Conservation (phyloP, 1,140 invertebrate genomes). For the Cydia fagiglandana region DNA sequence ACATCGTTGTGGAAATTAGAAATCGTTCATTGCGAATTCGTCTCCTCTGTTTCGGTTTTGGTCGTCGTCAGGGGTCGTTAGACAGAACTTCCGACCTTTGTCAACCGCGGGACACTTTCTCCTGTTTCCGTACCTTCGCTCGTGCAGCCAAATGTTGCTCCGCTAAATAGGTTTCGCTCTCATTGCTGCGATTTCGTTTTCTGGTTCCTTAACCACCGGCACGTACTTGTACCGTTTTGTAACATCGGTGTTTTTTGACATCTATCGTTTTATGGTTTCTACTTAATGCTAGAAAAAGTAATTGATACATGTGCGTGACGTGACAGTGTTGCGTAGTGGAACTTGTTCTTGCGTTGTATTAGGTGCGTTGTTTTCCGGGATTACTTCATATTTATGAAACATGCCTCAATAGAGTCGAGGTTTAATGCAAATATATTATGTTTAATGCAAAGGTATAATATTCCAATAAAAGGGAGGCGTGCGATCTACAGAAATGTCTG, state of each 20-base stretch:
- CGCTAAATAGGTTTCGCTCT: constrained; percentile 49
- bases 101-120: constrained; percentile 60
- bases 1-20: constrained; percentile 37
- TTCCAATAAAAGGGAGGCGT: background rate
- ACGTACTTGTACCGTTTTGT: constrained; percentile 20
- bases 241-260: background rate
- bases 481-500: background rate
- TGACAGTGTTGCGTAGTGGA: background rate
- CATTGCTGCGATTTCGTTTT: constrained; percentile 41
- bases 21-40: constrained; percentile 42
- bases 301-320: constrained; percentile 4
- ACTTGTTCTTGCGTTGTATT: constrained; percentile 12
- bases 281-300: background rate
- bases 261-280: background rate
- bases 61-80: constrained; percentile 61
- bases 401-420: background rate
- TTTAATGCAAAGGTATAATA: background rate
- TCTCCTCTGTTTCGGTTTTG: constrained; percentile 34
- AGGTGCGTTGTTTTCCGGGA: background rate
- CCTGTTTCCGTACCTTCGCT: constrained; percentile 36
- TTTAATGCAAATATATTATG: background rate
- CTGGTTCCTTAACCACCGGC: constrained; percentile 21
- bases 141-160: constrained; percentile 38
- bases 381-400: constrained; percentile 8
- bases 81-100: constrained; percentile 71